Evolutionary conservation across 2,113 vertebrate species (phyloP), one percentile per base, ranked within the genome.

Genomic region (Echinops telfairi): DNA sequence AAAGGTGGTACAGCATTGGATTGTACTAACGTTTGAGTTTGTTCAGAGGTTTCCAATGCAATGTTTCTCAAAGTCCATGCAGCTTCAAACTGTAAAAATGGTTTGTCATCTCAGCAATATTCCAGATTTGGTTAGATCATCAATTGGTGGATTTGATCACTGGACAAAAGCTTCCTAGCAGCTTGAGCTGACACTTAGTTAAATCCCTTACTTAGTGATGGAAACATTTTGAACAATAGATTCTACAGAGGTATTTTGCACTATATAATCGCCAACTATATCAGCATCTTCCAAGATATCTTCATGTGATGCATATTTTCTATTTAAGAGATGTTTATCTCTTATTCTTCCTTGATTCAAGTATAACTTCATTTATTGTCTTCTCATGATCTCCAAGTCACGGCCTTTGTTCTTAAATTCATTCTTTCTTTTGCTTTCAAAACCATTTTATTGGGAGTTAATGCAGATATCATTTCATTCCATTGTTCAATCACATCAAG

Each of bases 71-170:
- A 97, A 97, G 99, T 99, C 99, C 99, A 99, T 0, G 99, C 99
- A 87, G 99, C 99, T 97, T 99, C 99, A 96, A 99, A 99, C 98
- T 99, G 99, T 95, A 99, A 98, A 96, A 99, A 99, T 14, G 99
- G 99, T 98, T 99, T 99, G 98, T 99, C 99, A 98, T 99, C 99
- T 98, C 99, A 99, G 99, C 97, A 99, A 98, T 98, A 99, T 99
- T 97, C 99, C 99, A 98, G 99, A 99, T 97, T 99, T 99, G 96
- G 99, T 99, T 97, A 99, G 98, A 96, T 99, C 99, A n/a, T 99
- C 99, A 68, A 99, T 99, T 83, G 99, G 99, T 96, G 99, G 99
- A 95, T 99, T 99, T 99, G 99, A 98, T 99, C 99, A 97, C 99
- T 99, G 96, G 99, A 99, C 93, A 99, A 98, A 97, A 99, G 98